Evolutionary conservation across 1,140 invertebrate species (phyloP), one percentile per base, ranked within the genome.

Genomic region (Cotesia vestalis): DNA sequence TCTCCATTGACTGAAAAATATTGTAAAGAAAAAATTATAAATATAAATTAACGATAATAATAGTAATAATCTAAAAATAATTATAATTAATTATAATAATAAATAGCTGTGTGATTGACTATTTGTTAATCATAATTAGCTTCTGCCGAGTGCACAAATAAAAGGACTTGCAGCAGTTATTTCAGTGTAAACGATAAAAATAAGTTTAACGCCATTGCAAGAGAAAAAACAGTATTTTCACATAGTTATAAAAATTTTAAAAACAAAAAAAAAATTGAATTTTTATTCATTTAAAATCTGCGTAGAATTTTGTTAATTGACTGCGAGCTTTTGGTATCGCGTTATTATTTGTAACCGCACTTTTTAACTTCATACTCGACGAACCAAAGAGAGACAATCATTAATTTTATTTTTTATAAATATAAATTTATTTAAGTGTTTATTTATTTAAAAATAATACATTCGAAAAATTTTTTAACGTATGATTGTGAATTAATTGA

Each of bases 141-240:
- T 62, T 62, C 60, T 62, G 60, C 51, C 57, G 71, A 66, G 62
- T 60, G 73, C 63, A 64, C 66, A 70, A 71, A 71, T 51, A 20
- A 69, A 62, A 51, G 46, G 59, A 63, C 27, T 20, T 46, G 40
- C 40, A 46, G 40, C 40, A 46, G 40, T 46, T 46, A 46, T 46
- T 52, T 34, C 12, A 51, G 59, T 61, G 17, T 66, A 55, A 55
- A 59, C 73, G 57, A 66, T 46, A 20, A 11, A 27, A 36, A 69
- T 75, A 68, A 12, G 46, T 46, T 46, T 46, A 46, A 46, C 40
- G 40, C 40, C 40, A 46, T 46, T 46, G 69, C 70, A 52, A 27
- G 60, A 64, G 72, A 75, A 77, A 77, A 77, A 79, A 68, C 75
- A 77, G 77, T 80, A 80, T 79, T 80, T 78, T 71, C 77, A 77